Evolutionary conservation across 2,888 invertebrate genomes (phyloP).

Genomic region (Agonopterix heracliana): DNA sequence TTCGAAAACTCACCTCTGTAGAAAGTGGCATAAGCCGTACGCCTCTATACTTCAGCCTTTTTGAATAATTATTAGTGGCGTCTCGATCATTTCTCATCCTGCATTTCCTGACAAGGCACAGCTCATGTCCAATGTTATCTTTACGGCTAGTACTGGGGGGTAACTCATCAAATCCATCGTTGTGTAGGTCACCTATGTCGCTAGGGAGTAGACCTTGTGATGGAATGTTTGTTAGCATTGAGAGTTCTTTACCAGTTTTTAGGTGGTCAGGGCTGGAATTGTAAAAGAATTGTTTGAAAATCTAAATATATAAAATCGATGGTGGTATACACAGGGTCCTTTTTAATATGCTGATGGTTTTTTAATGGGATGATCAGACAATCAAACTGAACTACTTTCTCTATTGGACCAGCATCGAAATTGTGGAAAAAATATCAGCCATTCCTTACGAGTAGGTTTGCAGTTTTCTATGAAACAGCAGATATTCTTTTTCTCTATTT

Average conservation of each 20-base stretch:
- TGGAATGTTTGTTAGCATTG: slow-evolving; percentile 32
- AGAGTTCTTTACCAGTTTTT: slow-evolving; percentile 41
- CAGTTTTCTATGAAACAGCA: no score
- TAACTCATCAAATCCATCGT: slow-evolving; percentile 4
- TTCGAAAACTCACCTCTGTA: slow-evolving; percentile 22
- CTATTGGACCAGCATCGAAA: no score
- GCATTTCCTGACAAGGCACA: slow-evolving; percentile 36
- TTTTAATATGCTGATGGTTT: no score
- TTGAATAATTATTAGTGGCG: slow-evolving; percentile 25
- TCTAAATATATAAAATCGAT: no score
- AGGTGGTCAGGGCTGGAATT: slow-evolving; percentile 46
- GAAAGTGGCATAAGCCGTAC: slow-evolving; percentile 25
- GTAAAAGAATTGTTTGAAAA: background rate
- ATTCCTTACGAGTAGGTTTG: no score
- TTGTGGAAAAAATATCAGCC: no score
- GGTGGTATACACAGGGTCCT: no score
- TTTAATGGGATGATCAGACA: no score
- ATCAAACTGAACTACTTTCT: no score
- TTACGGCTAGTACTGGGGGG: no score
- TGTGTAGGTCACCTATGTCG: slow-evolving; percentile 7
- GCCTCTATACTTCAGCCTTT: slow-evolving; percentile 52
- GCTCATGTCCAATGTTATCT: slow-evolving; percentile 15
- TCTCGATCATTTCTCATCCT: slow-evolving; percentile 31
- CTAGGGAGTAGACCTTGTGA: slow-evolving; percentile 22
- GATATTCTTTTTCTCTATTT: no score